phyloP scores from a whole-genome alignment of 2,797 vertebrate genomes.

The Crypturellus tataupa region DNA sequence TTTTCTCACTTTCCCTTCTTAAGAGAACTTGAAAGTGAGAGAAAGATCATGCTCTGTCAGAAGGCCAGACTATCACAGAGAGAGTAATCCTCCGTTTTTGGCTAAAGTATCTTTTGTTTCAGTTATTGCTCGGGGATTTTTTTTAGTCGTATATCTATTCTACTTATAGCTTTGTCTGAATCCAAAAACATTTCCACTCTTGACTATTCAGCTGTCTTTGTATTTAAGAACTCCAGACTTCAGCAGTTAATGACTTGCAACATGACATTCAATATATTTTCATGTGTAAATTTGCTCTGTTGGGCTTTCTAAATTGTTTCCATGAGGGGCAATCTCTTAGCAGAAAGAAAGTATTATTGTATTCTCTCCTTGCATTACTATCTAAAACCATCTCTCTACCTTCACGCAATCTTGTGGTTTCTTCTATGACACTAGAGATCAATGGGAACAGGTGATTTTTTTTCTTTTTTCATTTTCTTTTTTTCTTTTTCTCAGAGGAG shows the following conservation, averaged over 20 bases:
- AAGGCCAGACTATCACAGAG: not conserved
- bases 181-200: constrained; percentile 5
- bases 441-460: not conserved
- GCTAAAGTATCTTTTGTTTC: not conserved
- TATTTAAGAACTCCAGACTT: constrained; percentile 29
- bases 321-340: not conserved
- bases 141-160: not conserved
- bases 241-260: constrained; percentile 28
- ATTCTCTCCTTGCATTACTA: constrained; percentile 6
- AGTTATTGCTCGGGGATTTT: not conserved
- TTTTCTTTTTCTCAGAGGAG: constrained; percentile 29
- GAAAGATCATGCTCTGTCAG: constrained; percentile 31
- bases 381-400: constrained; percentile 13
- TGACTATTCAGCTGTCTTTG: not conserved
- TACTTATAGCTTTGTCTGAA: not conserved
- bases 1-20: not conserved
- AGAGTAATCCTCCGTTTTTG: not conserved
- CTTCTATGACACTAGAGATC: not conserved
- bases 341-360: not conserved
- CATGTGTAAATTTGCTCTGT: not conserved
- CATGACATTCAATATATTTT: constrained; percentile 32
- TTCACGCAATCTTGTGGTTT: constrained; percentile 28
- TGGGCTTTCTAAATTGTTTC: constrained; percentile 18
- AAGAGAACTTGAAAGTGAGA: constrained; percentile 37
- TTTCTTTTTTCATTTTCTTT: no score